Evolutionary conservation across 2,888 invertebrate genomes (phyloP), one percentile per base, ranked within the genome.

Genomic region (Pachymerium ferrugineum): DNA sequence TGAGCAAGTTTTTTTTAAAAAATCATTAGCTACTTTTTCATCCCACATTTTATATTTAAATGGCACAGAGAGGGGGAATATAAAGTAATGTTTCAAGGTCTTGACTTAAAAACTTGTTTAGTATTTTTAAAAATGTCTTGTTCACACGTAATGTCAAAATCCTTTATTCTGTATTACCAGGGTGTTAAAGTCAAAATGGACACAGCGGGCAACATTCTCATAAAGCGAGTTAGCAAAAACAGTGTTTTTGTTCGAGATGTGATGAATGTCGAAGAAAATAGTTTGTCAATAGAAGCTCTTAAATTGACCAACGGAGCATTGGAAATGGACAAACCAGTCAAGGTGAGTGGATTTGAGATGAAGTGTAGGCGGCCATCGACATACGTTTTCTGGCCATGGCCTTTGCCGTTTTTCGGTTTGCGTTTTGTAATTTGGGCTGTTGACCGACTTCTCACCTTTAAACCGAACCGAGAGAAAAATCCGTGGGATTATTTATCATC

Each of bases 171-270:
- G n/a, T n/a, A n/a, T n/a, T n/a, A n/a, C n/a, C 85, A 93, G 92
- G 97, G 97, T 79, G 92, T 96, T 76, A 94, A 94, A 87, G 91
- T 97, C 78, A 93, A 94, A 86, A 94, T 94, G 93, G 96, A 96
- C 85, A 92, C 94, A 82, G 91, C 92, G 80, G 96, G 96, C 74
- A 96, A 94, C 83, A 94, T 97, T 84, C 88, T 94, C 82, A 90
- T 95, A 83, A 93, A 93, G 83, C 89, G 94, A 83, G 90, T 95
- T 83, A 92, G 94, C 81, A 94, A 94, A 86, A 91, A 92, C 86
- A 94, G 93, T 84, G 92, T 97, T 79, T 93, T 91, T 83, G 91
- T 94, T 80, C 94, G 94, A 75, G 83, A 80, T 72, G 78, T 79
- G 73, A 76, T 75, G 19, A 78, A 76, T 71, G 74, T 47, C 74